Evolutionary conservation across 2,888 invertebrate species (phyloP).

Genomic region (Choristoneura rosaceana): DNA sequence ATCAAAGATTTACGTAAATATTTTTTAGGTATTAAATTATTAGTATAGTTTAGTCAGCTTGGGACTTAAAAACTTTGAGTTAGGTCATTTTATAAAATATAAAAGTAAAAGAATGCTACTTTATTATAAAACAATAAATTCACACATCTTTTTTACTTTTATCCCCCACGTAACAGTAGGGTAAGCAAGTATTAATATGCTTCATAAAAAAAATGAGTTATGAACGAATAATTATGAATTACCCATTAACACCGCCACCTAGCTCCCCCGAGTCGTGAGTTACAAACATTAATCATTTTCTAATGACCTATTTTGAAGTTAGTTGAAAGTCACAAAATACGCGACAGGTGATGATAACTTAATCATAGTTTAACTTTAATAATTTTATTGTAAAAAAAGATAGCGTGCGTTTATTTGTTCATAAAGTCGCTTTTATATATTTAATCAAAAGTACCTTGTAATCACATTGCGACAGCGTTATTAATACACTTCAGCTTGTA

Average conservation of each 20-base stretch:
- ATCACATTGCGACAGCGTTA: background rate
- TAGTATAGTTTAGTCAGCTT: too few species aligned
- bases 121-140: slow-evolving; percentile 45
- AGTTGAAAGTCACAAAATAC: slow-evolving; percentile 44
- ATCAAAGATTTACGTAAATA: too few species aligned
- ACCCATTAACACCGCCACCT: slow-evolving; percentile 70
- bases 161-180: slow-evolving; percentile 37
- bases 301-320: slow-evolving; percentile 64
- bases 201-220: slow-evolving; percentile 48
- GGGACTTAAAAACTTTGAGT: background rate
- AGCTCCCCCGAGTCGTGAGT: slow-evolving; percentile 60
- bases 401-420: background rate
- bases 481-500: background rate
- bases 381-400: slow-evolving; percentile 18
- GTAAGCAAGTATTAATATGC: slow-evolving; percentile 47
- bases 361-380: slow-evolving; percentile 47
- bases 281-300: slow-evolving; percentile 69
- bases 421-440: background rate
- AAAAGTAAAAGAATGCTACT: background rate
- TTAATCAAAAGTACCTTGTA: background rate
- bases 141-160: slow-evolving; percentile 45
- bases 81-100: too few species aligned
- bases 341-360: slow-evolving; percentile 57
- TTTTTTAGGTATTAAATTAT: too few species aligned
- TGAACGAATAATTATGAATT: slow-evolving; percentile 68